These are phyloP conservation scores for Patella caerulea DNA, from an alignment of 2,888 invertebrate species.

Conservation along the genomic window DNA sequence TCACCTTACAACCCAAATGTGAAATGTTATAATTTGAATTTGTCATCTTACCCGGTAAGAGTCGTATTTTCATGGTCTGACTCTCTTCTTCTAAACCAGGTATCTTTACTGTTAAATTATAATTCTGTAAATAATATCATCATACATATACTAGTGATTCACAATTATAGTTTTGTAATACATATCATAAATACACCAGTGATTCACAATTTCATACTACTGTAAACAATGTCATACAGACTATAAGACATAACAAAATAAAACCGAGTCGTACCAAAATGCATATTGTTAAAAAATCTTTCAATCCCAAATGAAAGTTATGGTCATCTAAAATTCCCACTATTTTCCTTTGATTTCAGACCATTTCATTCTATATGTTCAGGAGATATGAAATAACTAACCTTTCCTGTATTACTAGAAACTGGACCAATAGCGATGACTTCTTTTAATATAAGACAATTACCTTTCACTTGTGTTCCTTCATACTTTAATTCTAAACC, in stretches of 20 bases:
- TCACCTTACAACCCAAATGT: background rate
- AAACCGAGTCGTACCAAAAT: too few relatives aligned
- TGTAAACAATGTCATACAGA: too few relatives aligned
- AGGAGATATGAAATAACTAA: constrained; percentile 26
- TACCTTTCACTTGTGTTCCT: constrained; percentile 55
- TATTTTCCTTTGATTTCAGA: too few relatives aligned
- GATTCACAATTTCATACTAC: too few relatives aligned
- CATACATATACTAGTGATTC: background rate
- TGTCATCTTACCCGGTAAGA: constrained; percentile 64
- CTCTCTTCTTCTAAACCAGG: constrained; percentile 59
- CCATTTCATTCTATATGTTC: background rate
- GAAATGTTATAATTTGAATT: background rate
- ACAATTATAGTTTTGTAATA: background rate
- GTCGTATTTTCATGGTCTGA: constrained; percentile 66
- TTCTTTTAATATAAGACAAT: constrained; percentile 60
- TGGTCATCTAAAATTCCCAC: too few relatives aligned
- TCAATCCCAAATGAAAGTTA: too few relatives aligned
- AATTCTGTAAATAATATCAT: constrained; percentile 57
- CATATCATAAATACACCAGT: too few relatives aligned
- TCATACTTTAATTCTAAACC: constrained; percentile 63
- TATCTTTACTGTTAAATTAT: constrained; percentile 60
- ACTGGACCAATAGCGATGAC: constrained; percentile 64
- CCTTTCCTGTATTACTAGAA: constrained; percentile 60
- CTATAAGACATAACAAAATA: too few relatives aligned
- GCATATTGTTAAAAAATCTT: too few relatives aligned